A percentile compares a stretch with the other conserved stretches of the same genome.
Conservation (phyloP, 2,113 vertebrate genomes). For the Ariopsis seemanni region DNA sequence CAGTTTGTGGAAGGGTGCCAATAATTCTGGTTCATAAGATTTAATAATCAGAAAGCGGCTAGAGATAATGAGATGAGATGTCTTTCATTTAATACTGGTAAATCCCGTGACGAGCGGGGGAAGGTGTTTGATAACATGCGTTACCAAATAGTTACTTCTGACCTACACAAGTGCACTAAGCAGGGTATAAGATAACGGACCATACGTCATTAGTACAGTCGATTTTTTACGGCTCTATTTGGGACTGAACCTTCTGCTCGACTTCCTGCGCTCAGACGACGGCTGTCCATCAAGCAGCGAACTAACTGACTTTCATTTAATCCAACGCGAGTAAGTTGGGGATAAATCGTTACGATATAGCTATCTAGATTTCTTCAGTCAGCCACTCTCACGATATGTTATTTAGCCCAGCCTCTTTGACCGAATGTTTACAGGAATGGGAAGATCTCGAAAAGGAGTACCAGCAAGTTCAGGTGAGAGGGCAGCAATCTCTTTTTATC, state of each 20-base stretch:
- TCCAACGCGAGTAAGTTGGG: neutral
- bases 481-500: too few species aligned
- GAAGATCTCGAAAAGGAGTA: slow-evolving; percentile 85
- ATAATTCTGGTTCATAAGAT: neutral
- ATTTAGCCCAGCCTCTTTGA: slow-evolving; percentile 58
- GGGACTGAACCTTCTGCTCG: neutral
- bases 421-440: slow-evolving; percentile 87
- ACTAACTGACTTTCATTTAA: neutral
- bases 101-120: neutral
- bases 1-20: neutral
- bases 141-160: neutral
- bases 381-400: slow-evolving; percentile 56
- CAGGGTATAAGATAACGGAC: neutral
- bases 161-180: neutral
- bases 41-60: too few species aligned
- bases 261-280: neutral
- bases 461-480: slow-evolving; percentile 84
- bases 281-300: neutral
- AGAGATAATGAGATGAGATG: too few species aligned
- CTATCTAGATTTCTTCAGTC: neutral
- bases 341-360: neutral
- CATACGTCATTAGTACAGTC: neutral
- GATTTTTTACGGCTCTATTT: neutral
- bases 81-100: neutral
- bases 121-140: neutral